Percentiles rank a stretch among this genome's conserved stretches.
phyloP scores from a whole-genome alignment of 2,888 invertebrate species.

The Torymus tubicola region DNA sequence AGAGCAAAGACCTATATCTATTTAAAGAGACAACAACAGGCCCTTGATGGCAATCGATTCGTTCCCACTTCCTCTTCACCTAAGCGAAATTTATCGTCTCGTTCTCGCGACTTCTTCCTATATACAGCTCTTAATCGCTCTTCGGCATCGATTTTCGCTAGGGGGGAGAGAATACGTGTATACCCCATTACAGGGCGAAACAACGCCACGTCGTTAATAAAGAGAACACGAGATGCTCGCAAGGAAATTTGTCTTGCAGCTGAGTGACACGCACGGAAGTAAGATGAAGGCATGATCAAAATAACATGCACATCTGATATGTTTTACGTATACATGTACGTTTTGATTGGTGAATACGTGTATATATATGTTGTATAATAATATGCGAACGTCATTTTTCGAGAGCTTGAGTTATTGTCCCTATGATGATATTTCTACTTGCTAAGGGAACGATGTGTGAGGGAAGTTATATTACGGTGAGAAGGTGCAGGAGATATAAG shows the following conservation, averaged over 20 bases:
- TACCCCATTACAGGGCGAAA: too few species aligned
- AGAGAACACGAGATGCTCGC: background rate
- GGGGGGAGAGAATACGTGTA: too few species aligned
- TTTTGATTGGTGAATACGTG: background rate
- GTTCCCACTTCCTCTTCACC: background rate
- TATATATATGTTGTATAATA: too few species aligned
- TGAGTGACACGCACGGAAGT: background rate
- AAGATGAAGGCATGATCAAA: background rate
- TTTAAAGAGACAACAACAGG: background rate
- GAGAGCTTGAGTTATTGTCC: slow-evolving; percentile 34
- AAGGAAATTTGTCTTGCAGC: background rate
- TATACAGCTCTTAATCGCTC: slow-evolving; percentile 16
- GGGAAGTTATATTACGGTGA: too few species aligned
- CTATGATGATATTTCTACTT: slow-evolving; percentile 28
- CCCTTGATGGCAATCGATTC: slow-evolving; percentile 14
- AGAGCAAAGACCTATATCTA: background rate
- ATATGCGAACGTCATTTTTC: slow-evolving; percentile 35
- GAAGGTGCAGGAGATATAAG: too few species aligned
- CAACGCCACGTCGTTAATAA: too few species aligned
- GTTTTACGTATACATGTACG: background rate
- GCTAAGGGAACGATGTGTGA: background rate
- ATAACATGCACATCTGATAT: background rate
- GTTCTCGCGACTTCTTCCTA: background rate
- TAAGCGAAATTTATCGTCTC: slow-evolving; percentile 21
- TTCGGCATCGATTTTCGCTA: too few species aligned